Base-by-base conservation (phyloP, 2,797 vertebrate species). In the Pagetopsis macropterus region DNA sequence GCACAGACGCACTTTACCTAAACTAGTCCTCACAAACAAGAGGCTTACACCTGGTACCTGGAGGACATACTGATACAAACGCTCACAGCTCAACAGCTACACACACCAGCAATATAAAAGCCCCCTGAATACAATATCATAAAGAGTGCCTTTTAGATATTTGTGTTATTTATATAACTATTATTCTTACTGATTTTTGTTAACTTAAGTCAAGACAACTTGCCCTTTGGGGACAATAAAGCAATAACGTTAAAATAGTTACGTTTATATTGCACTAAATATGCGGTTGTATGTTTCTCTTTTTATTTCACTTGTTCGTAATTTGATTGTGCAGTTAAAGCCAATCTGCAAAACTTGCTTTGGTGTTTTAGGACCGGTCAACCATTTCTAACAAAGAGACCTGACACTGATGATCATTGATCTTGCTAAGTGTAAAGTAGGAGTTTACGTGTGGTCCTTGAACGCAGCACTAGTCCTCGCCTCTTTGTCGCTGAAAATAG, bases 381-480 rank as follows among this genome's bases (percentile, higher is more conserved):
- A 63, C 11, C n/a, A 43, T 27, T 45, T 52, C 2, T n/a, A 9
- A n/a, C 4, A 48, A 67, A 48, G 15, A 61, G 19, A 1, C 0
- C 11, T 19, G 14, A 17, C 43, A 70, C 51, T 12, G 21, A 21
- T 44, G 0, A 14, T 14, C 10, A 16, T 23, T 44, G 0, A 14
- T 14, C 10, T n/a, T 23, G 7, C 19, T 31, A 52, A 44, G 6
- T 21, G 11, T 17, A 19, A 43, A 4, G 5, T 4, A 0, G 64
- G 17, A 65, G 71, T 84, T 90, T 86, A 59, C 87, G 83, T 69
- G 86, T 41, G 17, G 72, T 56, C 8, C 82, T 0, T 91, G 88
- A 91, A 92, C 68, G 89, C 87, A 87, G 68, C 91, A 83, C 67
- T 21, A 80, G 83, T 78, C 82, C 87, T 90, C 68, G 66, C 82